Conservation (phyloP, 2,888 invertebrate genomes). For the Leptopterna dolabrata region DNA sequence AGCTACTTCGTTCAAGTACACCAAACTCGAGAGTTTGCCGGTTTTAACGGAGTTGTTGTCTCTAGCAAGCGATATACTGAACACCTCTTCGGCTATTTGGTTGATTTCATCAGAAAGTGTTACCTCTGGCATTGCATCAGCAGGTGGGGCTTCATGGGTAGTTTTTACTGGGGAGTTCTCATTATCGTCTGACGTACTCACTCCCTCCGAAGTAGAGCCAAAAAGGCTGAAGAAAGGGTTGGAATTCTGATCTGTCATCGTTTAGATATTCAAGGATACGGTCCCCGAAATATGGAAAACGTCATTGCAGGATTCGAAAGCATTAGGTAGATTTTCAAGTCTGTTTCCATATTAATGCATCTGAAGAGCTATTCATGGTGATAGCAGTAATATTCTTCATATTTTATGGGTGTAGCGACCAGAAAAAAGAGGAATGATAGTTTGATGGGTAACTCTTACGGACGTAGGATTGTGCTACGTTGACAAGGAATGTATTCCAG, state of each 20-base stretch:
- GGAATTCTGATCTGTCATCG: constrained; percentile 33
- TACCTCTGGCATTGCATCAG: not conserved
- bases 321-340: too few species aligned
- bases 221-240: constrained; percentile 46
- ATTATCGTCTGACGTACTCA: not conserved
- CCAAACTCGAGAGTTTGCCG: constrained; percentile 67
- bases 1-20: constrained; percentile 76
- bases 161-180: not conserved
- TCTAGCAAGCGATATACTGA: constrained; percentile 77
- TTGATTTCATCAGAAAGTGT: constrained; percentile 66
- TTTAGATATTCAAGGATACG: not conserved
- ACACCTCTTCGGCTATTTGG: constrained; percentile 76
- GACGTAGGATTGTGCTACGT: not conserved
- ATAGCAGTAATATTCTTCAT: not conserved
- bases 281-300: not conserved
- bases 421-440: not conserved
- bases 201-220: not conserved
- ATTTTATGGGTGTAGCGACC: not conserved
- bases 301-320: not conserved
- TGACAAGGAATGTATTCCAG: not conserved
- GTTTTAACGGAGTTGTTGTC: constrained; percentile 66
- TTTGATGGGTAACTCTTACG: not conserved
- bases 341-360: too few species aligned
- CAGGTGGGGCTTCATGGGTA: not conserved
- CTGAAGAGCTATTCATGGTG: too few species aligned